These are phyloP conservation scores for Cancer borealis DNA, from an alignment of 2,888 invertebrate species.

Conservation along the genomic window DNA sequence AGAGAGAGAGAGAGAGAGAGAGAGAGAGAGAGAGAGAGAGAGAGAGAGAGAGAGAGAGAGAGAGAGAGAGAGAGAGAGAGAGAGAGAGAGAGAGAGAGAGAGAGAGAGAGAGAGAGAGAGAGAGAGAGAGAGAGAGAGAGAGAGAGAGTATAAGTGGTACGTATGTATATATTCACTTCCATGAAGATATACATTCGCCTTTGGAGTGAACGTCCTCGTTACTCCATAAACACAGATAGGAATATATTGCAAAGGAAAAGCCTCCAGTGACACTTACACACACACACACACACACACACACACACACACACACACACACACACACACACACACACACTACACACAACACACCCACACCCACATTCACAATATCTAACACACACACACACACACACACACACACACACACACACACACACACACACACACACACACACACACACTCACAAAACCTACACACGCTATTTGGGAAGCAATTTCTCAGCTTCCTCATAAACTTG, in stretches of 20 bases:
- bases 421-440: neutral
- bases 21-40: slow-evolving; percentile 20
- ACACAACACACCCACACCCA: neutral
- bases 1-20: neutral
- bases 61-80: slow-evolving; percentile 20
- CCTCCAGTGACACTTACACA: neutral
- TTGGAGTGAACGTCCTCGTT: neutral
- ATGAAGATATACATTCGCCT: neutral
- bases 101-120: slow-evolving; percentile 20
- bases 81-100: slow-evolving; percentile 20
- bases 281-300: neutral
- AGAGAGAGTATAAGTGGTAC: neutral
- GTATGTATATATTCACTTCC: neutral
- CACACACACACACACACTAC: too few species aligned
- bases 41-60: slow-evolving; percentile 20
- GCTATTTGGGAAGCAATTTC: too few species aligned
- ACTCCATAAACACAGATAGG: neutral
- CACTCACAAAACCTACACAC: neutral
- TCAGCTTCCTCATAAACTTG: too few species aligned
- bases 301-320: neutral
- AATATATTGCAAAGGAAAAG: neutral
- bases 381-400: neutral
- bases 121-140: slow-evolving; percentile 31
- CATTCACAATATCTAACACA: neutral
- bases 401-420: neutral